phyloP scores from a whole-genome alignment of 2,888 invertebrate genomes.

The Chalcosyrphus nemorum region DNA sequence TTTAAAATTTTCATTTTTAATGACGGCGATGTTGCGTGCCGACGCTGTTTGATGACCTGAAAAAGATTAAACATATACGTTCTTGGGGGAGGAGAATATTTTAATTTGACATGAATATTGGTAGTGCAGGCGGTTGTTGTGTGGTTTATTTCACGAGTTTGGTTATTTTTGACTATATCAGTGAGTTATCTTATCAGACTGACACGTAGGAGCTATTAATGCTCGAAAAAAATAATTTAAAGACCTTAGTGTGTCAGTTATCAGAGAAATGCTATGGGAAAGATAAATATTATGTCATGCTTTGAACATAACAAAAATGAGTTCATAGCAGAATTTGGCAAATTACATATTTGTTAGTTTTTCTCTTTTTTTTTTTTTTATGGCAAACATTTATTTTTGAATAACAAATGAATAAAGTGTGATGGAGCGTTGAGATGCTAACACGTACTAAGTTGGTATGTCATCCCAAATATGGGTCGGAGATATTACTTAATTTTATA shows the following conservation, averaged over 20 bases:
- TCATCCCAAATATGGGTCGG: not conserved
- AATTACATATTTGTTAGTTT: not conserved
- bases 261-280: not conserved
- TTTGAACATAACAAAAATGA: not conserved
- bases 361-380: constrained; percentile 4
- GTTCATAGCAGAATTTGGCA: not conserved
- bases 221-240: not conserved
- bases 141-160: constrained; percentile 13
- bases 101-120: constrained; percentile 1
- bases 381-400: not conserved
- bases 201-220: not conserved
- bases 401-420: constrained; percentile 1
- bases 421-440: not conserved
- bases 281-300: constrained; percentile 32
- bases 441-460: not conserved
- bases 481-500: not conserved
- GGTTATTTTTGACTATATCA: constrained; percentile 29
- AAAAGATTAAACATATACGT: constrained; percentile 24
- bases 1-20: not conserved
- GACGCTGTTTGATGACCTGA: constrained; percentile 39
- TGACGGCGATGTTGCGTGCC: constrained; percentile 39
- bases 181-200: constrained; percentile 30
- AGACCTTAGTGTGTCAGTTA: constrained; percentile 11
- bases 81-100: not conserved
- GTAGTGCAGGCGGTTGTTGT: not conserved